Percentiles rank a stretch among this genome's conserved stretches.
Evolutionary conservation across 2,797 vertebrate genomes (phyloP).

Genomic region (Echeneis naucrates): DNA sequence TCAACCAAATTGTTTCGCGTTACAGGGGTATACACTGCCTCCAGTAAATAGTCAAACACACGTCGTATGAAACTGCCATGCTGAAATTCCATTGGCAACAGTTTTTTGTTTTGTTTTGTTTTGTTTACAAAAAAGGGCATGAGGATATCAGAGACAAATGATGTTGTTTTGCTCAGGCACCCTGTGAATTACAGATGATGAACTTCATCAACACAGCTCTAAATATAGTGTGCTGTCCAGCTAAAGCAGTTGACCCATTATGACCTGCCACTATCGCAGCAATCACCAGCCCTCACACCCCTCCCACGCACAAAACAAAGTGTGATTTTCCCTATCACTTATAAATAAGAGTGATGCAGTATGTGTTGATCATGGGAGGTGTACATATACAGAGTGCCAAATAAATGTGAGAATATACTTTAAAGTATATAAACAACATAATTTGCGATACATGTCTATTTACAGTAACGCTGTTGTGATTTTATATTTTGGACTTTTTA

Average conservation of each 20-base stretch:
- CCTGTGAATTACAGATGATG: conserved; percentile 35
- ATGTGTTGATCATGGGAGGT: not conserved
- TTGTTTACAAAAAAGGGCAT: conserved; percentile 18
- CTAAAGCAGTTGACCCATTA: conserved; percentile 63
- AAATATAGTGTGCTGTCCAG: conserved; percentile 60
- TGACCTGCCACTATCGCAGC: conserved; percentile 28
- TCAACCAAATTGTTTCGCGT: no score
- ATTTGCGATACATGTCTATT: not conserved
- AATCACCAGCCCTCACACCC: not conserved
- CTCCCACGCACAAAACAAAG: conserved; percentile 25
- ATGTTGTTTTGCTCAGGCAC: conserved; percentile 36
- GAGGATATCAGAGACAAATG: conserved; percentile 39
- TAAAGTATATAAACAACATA: no score
- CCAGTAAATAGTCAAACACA: not conserved
- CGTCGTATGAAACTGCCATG: not conserved
- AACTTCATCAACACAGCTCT: conserved; percentile 56
- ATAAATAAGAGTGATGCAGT: conserved; percentile 2
- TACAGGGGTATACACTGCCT: not conserved
- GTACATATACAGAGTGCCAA: not conserved
- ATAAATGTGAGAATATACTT: not conserved
- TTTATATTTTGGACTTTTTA: not conserved
- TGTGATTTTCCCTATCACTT: conserved; percentile 28
- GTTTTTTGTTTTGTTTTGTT: conserved; percentile 1
- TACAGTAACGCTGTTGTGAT: not conserved
- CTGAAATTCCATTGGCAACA: not conserved